phyloP scores from a whole-genome alignment of 2,888 invertebrate species.

The Tipula helvola region DNA sequence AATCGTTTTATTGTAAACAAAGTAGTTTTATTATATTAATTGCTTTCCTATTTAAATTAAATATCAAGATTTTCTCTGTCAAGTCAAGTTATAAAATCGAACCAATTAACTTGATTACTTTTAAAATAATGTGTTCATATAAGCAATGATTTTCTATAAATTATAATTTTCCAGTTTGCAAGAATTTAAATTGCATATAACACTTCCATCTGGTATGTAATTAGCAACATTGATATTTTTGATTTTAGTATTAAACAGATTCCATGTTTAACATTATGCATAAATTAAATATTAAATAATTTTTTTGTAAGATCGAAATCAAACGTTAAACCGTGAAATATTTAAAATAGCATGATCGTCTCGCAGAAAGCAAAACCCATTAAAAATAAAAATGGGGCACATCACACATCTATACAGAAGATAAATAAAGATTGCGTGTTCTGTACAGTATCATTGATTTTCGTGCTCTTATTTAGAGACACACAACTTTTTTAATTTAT shows the following conservation, averaged over 20 bases:
- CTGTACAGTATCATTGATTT: not conserved
- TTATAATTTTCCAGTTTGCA: not conserved
- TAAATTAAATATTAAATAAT: not conserved
- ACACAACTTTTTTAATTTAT: not conserved
- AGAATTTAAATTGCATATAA: not conserved
- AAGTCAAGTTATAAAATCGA: not conserved
- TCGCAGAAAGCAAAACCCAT: not conserved
- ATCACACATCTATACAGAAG: not conserved
- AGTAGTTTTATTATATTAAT: not conserved
- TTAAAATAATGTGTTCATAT: not conserved
- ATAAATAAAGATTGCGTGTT: not conserved
- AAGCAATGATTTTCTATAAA: not conserved
- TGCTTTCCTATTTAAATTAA: not conserved
- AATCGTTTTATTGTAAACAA: not conserved
- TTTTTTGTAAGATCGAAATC: not conserved
- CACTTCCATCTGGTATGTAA: not conserved
- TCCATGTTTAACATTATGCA: not conserved
- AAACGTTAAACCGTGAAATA: not conserved
- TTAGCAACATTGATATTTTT: not conserved
- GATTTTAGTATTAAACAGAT: not conserved
- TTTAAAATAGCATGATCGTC: not conserved
- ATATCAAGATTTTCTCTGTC: not conserved
- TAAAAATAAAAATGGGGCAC: not conserved
- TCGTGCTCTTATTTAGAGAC: not conserved
- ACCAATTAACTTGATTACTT: not conserved